These are phyloP conservation scores for Agelaius phoeniceus DNA, from an alignment of 2,113 vertebrate species.

Conservation along the genomic window DNA sequence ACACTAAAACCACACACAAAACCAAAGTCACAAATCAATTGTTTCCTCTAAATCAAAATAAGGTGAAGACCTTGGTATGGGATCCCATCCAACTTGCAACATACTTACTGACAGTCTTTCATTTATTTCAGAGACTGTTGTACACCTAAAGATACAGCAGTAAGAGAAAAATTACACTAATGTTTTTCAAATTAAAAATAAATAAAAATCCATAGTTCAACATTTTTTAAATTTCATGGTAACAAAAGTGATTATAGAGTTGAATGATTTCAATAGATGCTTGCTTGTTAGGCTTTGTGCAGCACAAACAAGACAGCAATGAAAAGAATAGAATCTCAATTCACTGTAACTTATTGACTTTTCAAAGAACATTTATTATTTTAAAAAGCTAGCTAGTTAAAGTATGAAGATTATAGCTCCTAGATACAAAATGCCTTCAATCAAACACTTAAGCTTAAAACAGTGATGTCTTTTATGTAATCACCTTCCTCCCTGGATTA, in stretches of 20 bases:
- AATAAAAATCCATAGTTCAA: neutral
- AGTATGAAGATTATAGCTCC: neutral
- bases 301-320: neutral
- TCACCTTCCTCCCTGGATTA: neutral
- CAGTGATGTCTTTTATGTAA: neutral
- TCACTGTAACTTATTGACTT: neutral
- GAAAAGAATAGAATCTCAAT: neutral
- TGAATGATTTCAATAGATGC: neutral
- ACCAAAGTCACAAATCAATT: neutral
- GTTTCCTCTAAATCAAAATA: neutral
- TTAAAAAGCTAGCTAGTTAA: neutral
- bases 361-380: neutral
- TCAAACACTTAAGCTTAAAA: neutral
- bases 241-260: neutral
- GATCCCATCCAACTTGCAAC: neutral
- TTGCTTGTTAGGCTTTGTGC: neutral
- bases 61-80: neutral
- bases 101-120: neutral
- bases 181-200: neutral
- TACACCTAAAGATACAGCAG: neutral
- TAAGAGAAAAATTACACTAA: neutral
- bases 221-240: neutral
- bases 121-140: neutral
- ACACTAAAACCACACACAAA: neutral
- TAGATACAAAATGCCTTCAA: neutral